These are phyloP conservation scores for Sinocyclocheilus maitianheensis DNA, from an alignment of 2,113 vertebrate genomes.

Conservation along the genomic window DNA sequence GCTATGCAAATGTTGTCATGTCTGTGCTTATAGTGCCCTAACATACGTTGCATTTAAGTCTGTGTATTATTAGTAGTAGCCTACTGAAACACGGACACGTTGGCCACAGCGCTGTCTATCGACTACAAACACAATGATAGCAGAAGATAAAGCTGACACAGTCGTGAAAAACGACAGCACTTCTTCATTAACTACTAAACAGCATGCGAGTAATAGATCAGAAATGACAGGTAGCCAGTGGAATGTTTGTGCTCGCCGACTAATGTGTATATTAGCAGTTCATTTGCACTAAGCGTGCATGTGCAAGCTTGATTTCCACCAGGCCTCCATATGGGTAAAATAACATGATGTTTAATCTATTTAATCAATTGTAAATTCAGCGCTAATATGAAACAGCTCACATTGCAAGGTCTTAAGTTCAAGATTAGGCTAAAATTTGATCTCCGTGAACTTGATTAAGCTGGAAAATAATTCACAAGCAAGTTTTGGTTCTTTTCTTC, in stretches of 20 bases:
- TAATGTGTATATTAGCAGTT: neutral
- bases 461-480: neutral
- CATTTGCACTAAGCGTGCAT: neutral
- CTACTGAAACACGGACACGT: neutral
- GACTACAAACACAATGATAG: neutral
- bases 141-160: neutral
- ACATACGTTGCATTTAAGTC: neutral
- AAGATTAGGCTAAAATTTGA: neutral
- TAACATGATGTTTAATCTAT: neutral
- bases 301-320: neutral
- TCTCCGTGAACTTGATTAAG: neutral
- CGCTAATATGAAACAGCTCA: neutral
- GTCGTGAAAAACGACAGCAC: constrained; percentile 1
- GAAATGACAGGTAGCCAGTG: constrained; percentile 13
- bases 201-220: constrained; percentile 3
- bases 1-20: constrained; percentile 3
- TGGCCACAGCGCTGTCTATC: neutral
- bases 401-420: neutral
- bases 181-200: neutral
- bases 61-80: neutral
- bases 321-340: constrained; percentile 28
- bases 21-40: neutral
- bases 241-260: neutral
- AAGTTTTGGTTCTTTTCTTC: neutral
- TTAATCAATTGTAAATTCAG: neutral